These are phyloP conservation scores for Labeo calbasu DNA, from an alignment of 2,797 vertebrate genomes.

Conservation along the genomic window DNA sequence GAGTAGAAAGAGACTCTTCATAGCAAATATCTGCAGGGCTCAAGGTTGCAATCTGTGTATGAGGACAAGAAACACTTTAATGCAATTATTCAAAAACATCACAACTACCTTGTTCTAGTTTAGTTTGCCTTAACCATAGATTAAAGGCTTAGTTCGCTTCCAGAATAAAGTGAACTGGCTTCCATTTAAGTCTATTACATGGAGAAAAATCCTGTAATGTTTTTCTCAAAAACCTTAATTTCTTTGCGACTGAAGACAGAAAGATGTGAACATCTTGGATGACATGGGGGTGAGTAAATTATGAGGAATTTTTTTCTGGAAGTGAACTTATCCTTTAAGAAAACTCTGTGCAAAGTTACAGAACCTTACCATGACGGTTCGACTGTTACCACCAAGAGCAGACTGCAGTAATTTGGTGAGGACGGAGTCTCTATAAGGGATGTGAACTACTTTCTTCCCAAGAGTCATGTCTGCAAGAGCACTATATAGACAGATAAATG, in stretches of 20 bases:
- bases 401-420: slow-evolving; percentile 90
- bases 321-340: no score
- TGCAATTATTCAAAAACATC: not conserved
- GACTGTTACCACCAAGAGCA: slow-evolving; percentile 91
- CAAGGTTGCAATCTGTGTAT: slow-evolving; percentile 81
- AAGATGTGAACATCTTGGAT: no score
- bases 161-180: no score
- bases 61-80: slow-evolving; percentile 18
- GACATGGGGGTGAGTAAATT: no score
- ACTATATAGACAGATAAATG: slow-evolving; percentile 63
- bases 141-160: no score
- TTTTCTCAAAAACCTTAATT: no score
- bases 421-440: slow-evolving; percentile 88
- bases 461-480: slow-evolving; percentile 83
- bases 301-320: no score
- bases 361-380: slow-evolving; percentile 84
- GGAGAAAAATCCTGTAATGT: no score
- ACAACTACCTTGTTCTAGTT: not conserved
- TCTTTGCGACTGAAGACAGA: no score
- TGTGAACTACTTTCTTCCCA: slow-evolving; percentile 82
- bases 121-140: not conserved
- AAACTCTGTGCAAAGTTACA: not conserved
- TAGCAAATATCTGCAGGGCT: slow-evolving; percentile 91
- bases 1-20: slow-evolving; percentile 87
- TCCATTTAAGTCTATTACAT: no score